Base-by-base conservation (phyloP, 1,140 invertebrate genomes). In the Lerema accius region DNA sequence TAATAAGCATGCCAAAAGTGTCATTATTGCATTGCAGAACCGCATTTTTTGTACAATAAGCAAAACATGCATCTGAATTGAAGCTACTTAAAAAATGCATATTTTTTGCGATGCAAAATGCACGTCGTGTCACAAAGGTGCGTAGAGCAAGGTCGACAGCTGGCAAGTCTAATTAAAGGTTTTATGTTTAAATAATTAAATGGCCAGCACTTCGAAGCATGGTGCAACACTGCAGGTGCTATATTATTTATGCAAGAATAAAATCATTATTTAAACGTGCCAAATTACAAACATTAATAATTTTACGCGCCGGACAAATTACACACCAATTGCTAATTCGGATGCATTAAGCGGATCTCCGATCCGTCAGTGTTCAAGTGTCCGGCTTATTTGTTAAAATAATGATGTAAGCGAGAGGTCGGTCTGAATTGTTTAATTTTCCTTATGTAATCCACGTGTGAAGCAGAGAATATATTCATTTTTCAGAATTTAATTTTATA, bases 111-210 rank as follows among this genome's bases (percentile, higher is more conserved):
- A 82, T 82, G 76, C 75, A 83, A 82, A 82, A 78, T 76, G 63
- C 71, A 77, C 76, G 73, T 78, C 71, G 71, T 67, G 63, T 65
- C 71, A 85, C 83, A 88, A 88, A 90, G 85, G 85, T 90, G 85
- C 82, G 85, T 80, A 80, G 39, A 74, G 68, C 87, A 88, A 90
- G 87, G 87, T 77, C 80, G 73, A 75, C 87, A 90, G 84, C 79
- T 90, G 86, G 74, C 43, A 35, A 64, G 64, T 81, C 78, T 88
- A 88, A 90, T 88, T 90, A 90, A 84, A 87, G 76, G 82, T 86
- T 86, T 89, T 88, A 89, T 85, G 84, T 80, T 84, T 81, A 89
- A 89, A 88, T 90, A 90, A 90, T 88, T 90, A 86, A 88, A 75
- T 85, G 74, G 71, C 61, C 46, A 71, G 70, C 67, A 75, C 73